Percentiles rank a stretch among this genome's conserved stretches.
These are phyloP conservation scores for Pelodiscus sinensis DNA, from an alignment of 2,113 vertebrate genomes.

Conservation along the genomic window DNA sequence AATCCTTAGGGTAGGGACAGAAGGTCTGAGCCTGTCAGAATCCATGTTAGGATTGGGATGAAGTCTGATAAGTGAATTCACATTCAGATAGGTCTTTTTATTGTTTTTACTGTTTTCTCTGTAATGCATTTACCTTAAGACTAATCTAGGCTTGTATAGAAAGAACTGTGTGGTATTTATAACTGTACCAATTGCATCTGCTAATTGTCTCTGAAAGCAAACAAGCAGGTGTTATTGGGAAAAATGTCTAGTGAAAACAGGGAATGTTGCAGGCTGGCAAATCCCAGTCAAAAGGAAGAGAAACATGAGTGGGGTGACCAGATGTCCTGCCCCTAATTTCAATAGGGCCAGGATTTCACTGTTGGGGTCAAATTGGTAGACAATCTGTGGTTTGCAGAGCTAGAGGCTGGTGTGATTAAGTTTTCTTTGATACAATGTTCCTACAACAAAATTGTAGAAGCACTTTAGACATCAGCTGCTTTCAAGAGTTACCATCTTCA, in stretches of 20 bases:
- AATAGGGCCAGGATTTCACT: background rate
- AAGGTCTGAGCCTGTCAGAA: background rate
- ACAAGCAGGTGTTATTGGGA: background rate
- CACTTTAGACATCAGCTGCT: background rate
- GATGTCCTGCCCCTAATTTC: background rate
- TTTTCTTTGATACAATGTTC: constrained; percentile 1
- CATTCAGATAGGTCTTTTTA: background rate
- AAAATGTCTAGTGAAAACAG: background rate
- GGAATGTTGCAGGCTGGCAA: background rate
- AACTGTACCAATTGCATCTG: background rate
- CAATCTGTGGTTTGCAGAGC: background rate
- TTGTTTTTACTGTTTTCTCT: background rate
- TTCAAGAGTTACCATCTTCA: background rate
- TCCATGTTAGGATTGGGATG: background rate
- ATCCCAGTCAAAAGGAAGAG: background rate
- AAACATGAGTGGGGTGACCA: too few species aligned
- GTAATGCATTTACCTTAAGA: background rate
- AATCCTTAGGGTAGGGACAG: background rate
- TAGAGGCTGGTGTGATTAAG: background rate
- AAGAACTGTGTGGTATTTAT: background rate
- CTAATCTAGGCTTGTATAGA: background rate
- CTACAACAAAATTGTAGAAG: background rate
- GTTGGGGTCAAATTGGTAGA: background rate
- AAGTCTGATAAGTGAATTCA: background rate
- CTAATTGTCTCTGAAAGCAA: background rate